phyloP scores from a whole-genome alignment of 1,140 invertebrate species.

The Tetramorium alpestre region DNA sequence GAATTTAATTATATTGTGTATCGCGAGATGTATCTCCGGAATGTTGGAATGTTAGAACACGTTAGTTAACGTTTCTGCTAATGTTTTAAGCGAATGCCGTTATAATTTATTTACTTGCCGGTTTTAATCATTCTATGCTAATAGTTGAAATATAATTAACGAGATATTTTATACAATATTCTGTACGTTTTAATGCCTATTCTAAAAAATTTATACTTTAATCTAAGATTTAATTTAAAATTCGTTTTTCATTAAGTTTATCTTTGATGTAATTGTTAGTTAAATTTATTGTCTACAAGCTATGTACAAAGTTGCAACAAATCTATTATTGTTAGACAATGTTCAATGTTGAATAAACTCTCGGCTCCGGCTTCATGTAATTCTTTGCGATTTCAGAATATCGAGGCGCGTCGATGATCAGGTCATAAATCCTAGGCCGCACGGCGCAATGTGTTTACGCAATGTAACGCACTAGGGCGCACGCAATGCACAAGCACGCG shows the following conservation, averaged over 20 bases:
- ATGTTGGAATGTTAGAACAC: background rate
- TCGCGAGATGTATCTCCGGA: background rate
- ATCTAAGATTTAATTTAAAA: background rate
- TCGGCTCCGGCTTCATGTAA: background rate
- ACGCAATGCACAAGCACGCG: conserved; percentile 17
- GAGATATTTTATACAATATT: background rate
- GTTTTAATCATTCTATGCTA: background rate
- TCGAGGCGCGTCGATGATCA: conserved; percentile 57
- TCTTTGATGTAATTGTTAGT: background rate
- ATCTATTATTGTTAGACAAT: background rate
- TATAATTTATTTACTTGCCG: background rate
- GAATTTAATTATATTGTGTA: conserved; percentile 12
- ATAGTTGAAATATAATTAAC: background rate
- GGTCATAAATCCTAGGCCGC: conserved; percentile 55
- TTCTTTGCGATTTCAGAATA: conserved; percentile 68
- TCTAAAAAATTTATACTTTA: background rate
- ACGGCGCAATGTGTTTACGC: conserved; percentile 69
- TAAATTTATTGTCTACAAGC: background rate
- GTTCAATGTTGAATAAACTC: background rate
- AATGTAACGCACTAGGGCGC: conserved; percentile 53
- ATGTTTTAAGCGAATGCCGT: background rate
- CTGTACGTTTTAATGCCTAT: background rate
- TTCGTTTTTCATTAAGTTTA: background rate
- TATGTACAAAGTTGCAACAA: background rate
- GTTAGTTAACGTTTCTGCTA: conserved; percentile 1